Conservation (phyloP, 2,888 invertebrate species). For the Altica lythri region DNA sequence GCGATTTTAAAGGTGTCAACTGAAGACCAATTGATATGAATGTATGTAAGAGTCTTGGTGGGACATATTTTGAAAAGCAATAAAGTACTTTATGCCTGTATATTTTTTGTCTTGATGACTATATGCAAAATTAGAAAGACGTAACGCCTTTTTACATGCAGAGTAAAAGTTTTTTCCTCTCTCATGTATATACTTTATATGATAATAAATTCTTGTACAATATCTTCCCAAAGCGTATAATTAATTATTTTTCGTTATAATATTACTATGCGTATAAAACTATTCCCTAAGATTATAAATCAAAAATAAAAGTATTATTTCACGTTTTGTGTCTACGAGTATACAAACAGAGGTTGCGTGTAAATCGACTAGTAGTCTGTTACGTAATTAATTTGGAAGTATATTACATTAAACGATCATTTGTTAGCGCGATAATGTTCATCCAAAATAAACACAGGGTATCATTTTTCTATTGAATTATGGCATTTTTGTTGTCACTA, state of each 20-base stretch:
- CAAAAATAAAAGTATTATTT: not conserved
- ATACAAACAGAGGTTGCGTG: constrained; percentile 31
- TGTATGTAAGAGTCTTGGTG: too few species aligned
- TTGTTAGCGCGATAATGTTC: constrained; percentile 31
- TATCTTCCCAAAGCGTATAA: not conserved
- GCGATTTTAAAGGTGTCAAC: too few species aligned
- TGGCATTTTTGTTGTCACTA: constrained; percentile 27
- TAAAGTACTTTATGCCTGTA: too few species aligned
- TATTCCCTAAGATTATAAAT: not conserved
- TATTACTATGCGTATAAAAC: not conserved
- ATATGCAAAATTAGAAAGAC: too few species aligned
- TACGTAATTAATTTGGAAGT: constrained; percentile 39
- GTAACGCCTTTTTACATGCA: too few species aligned
- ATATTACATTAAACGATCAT: constrained; percentile 36
- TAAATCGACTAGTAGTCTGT: constrained; percentile 27
- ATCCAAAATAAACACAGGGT: constrained; percentile 31
- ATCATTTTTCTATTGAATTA: constrained; percentile 34
- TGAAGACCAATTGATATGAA: too few species aligned
- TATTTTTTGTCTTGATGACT: too few species aligned
- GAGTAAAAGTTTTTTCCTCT: not conserved
- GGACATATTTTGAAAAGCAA: too few species aligned
- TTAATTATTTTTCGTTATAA: not conserved
- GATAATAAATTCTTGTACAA: not conserved
- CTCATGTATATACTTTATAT: not conserved
- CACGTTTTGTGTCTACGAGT: constrained; percentile 11